Percentiles rank a stretch among this genome's conserved stretches.
Conservation (phyloP, 2,113 vertebrate genomes). For the Hypocryptadius cinnamomeus region DNA sequence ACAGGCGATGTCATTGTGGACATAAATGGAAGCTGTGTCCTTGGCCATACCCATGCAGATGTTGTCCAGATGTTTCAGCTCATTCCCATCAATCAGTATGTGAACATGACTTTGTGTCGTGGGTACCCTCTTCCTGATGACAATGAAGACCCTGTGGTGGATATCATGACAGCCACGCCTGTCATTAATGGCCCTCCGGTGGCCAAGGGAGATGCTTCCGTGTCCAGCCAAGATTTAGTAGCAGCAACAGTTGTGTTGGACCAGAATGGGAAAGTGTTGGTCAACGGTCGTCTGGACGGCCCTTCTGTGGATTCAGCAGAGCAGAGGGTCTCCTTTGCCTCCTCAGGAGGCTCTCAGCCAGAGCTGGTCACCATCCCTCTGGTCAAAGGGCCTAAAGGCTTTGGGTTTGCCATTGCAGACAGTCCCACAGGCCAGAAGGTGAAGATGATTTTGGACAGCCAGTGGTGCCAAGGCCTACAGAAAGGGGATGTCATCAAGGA, state of each 20-base stretch:
- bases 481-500: constrained; percentile 97
- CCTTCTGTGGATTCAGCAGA: constrained; percentile 59
- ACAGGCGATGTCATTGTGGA: constrained; percentile 96
- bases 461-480: constrained; percentile 94
- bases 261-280: constrained; percentile 74
- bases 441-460: constrained; percentile 97
- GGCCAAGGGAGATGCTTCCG: constrained; percentile 68
- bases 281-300: constrained; percentile 77
- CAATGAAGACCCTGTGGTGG: constrained; percentile 74
- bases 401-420: constrained; percentile 96
- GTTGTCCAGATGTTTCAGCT: constrained; percentile 98
- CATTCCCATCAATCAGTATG: constrained; percentile 89
- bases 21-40: constrained; percentile 89
- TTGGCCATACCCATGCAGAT: constrained; percentile 96
- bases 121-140: constrained; percentile 97
- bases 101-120: constrained; percentile 91
- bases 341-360: constrained; percentile 80
- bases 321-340: constrained; percentile 74
- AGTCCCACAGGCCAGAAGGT: constrained; percentile 94
- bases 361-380: constrained; percentile 89
- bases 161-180: constrained; percentile 76
- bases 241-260: constrained; percentile 67
- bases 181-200: constrained; percentile 72
- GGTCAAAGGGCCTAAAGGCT: constrained; percentile 93
- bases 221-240: constrained; percentile 74